Percentiles rank a stretch among this genome's conserved stretches.
phyloP scores from a whole-genome alignment of 2,797 vertebrate species.

The Chelonia mydas region DNA sequence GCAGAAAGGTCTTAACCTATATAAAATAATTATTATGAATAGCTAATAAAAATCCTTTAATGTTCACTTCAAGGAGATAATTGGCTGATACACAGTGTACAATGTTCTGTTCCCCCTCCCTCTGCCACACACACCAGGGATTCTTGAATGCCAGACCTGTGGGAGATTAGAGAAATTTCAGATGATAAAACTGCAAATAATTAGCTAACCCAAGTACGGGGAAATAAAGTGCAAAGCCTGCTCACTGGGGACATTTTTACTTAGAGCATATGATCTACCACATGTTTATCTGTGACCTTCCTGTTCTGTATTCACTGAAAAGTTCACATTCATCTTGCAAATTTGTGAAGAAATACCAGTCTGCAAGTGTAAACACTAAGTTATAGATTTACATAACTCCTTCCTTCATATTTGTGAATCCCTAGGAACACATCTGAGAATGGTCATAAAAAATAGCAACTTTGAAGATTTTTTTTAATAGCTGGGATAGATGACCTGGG shows the following conservation, averaged over 20 bases:
- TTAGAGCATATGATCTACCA: background rate
- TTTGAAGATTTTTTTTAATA: fast-evolving
- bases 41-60: background rate
- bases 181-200: background rate
- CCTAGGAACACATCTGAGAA: slow-evolving; percentile 7
- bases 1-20: background rate
- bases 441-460: background rate
- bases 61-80: background rate
- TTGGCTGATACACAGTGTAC: too few relatives aligned
- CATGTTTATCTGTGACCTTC: background rate
- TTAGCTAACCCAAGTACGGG: fast-evolving
- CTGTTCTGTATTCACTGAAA: background rate
- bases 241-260: background rate
- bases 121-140: background rate
- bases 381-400: slow-evolving; percentile 13
- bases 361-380: background rate
- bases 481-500: background rate
- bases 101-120: background rate
- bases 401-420: slow-evolving; percentile 28
- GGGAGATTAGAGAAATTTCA: background rate
- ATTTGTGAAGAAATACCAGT: background rate
- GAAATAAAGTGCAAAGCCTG: background rate
- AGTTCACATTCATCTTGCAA: background rate
- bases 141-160: background rate
- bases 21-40: background rate